Evolutionary conservation across 92 coral and sea anemone species (phyloP).

Genomic region (Porites rus): DNA sequence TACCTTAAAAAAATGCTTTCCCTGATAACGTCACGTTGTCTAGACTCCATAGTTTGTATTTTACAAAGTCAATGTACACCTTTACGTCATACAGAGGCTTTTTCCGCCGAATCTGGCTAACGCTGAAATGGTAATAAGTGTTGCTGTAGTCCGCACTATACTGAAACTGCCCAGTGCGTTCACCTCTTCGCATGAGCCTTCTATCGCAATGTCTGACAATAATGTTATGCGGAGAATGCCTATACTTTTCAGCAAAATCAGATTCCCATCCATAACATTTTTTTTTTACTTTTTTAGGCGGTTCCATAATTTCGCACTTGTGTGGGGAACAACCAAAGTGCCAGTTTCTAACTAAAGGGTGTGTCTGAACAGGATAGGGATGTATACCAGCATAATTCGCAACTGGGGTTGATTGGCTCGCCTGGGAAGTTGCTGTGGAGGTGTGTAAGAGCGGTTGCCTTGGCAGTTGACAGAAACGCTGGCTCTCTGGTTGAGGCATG

Average conservation of each 20-base stretch:
- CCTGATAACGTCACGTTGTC: not conserved
- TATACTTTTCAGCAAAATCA: slow-evolving; percentile 44
- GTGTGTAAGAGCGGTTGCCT: no score
- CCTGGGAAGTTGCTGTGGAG: no score
- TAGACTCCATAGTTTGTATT: not conserved
- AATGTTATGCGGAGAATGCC: slow-evolving; percentile 7
- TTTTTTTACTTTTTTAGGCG: slow-evolving; percentile 33
- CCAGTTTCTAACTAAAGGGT: slow-evolving; percentile 13
- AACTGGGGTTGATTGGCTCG: no score
- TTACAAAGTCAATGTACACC: not conserved
- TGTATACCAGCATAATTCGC: no score
- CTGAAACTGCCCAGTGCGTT: not conserved
- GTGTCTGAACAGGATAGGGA: not conserved
- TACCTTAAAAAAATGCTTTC: not conserved
- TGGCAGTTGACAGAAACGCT: no score
- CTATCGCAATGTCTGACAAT: not conserved
- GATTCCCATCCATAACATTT: slow-evolving; percentile 69
- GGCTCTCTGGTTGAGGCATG: no score
- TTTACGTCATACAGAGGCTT: not conserved
- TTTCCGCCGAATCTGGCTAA: not conserved
- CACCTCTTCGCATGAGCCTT: not conserved
- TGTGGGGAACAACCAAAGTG: slow-evolving; percentile 53
- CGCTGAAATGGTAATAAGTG: not conserved
- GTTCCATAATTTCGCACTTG: slow-evolving; percentile 4
- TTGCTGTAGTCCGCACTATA: not conserved